Conservation (phyloP, 2,888 invertebrate genomes). For the Trichacis sp. region DNA sequence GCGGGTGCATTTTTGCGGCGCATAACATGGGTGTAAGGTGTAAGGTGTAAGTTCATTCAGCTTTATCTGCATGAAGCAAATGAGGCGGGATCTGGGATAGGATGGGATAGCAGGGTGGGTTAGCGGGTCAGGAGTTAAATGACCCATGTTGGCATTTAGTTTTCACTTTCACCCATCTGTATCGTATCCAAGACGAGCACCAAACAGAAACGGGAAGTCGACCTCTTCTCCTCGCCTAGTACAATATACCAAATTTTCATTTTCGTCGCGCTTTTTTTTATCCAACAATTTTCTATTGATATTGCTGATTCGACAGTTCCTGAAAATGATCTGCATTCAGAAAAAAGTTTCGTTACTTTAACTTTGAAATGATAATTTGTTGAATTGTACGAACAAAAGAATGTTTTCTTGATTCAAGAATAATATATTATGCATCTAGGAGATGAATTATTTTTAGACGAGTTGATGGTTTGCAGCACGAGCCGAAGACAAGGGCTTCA, state of each 20-base stretch:
- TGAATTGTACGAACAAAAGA: no score
- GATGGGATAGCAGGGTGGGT: slow-evolving; percentile 49
- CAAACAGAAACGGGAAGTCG: slow-evolving; percentile 38
- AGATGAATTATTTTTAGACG: no score
- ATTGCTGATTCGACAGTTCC: no score
- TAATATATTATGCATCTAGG: no score
- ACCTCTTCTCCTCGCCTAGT: slow-evolving; percentile 18
- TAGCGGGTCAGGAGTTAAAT: slow-evolving; percentile 68
- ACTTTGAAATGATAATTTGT: no score
- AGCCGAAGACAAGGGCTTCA: no score
- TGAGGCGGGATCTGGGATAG: slow-evolving; percentile 38
- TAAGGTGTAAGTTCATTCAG: slow-evolving; percentile 31
- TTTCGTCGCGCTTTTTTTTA: slow-evolving; percentile 12
- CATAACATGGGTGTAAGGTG: slow-evolving; percentile 24
- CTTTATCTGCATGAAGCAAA: slow-evolving; percentile 38
- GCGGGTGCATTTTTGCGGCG: slow-evolving; percentile 11
- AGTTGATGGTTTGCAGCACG: no score
- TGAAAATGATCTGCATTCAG: no score
- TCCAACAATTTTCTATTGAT: no score
- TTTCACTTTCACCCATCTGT: slow-evolving; percentile 68
- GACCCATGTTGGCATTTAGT: slow-evolving; percentile 67
- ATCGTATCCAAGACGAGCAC: slow-evolving; percentile 26
- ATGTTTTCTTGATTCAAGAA: no score
- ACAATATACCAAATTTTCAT: slow-evolving; percentile 15
- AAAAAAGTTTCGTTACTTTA: no score